Base-by-base conservation (phyloP, 2,113 vertebrate species). In the Cryptotis parvus region DNA sequence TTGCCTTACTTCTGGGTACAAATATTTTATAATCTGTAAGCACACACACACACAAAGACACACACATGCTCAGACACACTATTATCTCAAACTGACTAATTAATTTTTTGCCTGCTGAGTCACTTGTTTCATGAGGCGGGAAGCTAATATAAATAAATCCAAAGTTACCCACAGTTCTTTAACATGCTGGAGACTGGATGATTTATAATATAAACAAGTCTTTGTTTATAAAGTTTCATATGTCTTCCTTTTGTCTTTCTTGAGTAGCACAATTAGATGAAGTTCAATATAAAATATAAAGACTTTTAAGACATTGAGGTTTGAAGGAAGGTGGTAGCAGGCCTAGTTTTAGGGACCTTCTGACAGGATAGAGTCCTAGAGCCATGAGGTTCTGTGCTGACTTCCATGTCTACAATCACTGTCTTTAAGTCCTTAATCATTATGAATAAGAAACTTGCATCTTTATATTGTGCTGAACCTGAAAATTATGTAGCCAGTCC, bases 91-190 rank as follows among this genome's bases (percentile, higher is more conserved):
- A 90, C 0, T 73, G 91, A 91, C 22, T 84, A 55, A n/a, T n/a
- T n/a, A n/a, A n/a, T n/a, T 73, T 81, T 39, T 27, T 75, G 49
- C 55, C 8, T 96, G 63, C 86, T 87, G 93, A 95, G 49, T 91
- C 79, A 74, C 55, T 91, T 7, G 15, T 66, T 69, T 58, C 24
- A 61, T 39, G 0, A 26, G 24, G 70, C 82, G 39, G 49, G 78
- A 94, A 87, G 63, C 9, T 20, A 65, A 39, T 83, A 12, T 33
- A 63, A n/a, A 73, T 87, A 75, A 94, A 92, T 83, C 8, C 65
- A 76, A 89, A 95, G n/a, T 78, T 74, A 74, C 35, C 88, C 41
- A 66, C 5, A 39, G 79, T 87, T 24, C 65, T 87, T 61, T 31
- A 37, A 82, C n/a, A 22, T 14, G n/a, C 12, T 43, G 80, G 68